A percentile compares a stretch with the other conserved stretches of the same genome.
These are phyloP conservation scores for Tetraneura akinire DNA, from an alignment of 1,140 invertebrate species.

Conservation along the genomic window DNA sequence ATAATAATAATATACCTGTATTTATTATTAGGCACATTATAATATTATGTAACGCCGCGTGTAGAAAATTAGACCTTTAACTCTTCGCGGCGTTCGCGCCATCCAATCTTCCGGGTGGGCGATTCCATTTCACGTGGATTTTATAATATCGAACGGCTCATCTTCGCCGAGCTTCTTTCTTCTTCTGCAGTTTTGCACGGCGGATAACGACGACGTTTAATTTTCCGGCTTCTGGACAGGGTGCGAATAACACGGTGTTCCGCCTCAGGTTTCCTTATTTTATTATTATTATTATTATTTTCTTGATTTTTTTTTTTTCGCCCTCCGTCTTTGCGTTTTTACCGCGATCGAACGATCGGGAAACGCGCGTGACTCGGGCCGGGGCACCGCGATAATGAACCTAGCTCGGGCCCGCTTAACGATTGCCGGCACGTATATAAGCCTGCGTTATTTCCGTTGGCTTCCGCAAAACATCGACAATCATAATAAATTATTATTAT, in stretches of 20 bases:
- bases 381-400: slow-evolving; percentile 29
- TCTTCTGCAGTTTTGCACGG: slow-evolving; percentile 8
- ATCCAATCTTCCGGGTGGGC: slow-evolving; percentile 46
- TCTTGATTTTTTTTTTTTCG: neutral
- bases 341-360: slow-evolving; percentile 29
- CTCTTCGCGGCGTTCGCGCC: slow-evolving; percentile 24
- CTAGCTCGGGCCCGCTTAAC: slow-evolving; percentile 23
- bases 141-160: slow-evolving; percentile 20
- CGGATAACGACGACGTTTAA: slow-evolving; percentile 46
- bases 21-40: too few species aligned
- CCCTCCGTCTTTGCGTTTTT: slow-evolving; percentile 38
- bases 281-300: too few species aligned
- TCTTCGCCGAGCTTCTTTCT: too few species aligned
- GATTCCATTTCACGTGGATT: slow-evolving; percentile 44
- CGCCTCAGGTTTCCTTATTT: too few species aligned
- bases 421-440: slow-evolving; percentile 43
- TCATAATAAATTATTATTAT: too few species aligned
- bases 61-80: slow-evolving; percentile 44
- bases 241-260: slow-evolving; percentile 24
- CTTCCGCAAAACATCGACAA: neutral
- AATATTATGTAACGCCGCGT: neutral
- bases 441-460: slow-evolving; percentile 23
- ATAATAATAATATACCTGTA: too few species aligned
- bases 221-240: slow-evolving; percentile 26
- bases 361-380: slow-evolving; percentile 3